Evolutionary conservation across 1,140 invertebrate species (phyloP).

Genomic region (Zaprionus ghesquierei): DNA sequence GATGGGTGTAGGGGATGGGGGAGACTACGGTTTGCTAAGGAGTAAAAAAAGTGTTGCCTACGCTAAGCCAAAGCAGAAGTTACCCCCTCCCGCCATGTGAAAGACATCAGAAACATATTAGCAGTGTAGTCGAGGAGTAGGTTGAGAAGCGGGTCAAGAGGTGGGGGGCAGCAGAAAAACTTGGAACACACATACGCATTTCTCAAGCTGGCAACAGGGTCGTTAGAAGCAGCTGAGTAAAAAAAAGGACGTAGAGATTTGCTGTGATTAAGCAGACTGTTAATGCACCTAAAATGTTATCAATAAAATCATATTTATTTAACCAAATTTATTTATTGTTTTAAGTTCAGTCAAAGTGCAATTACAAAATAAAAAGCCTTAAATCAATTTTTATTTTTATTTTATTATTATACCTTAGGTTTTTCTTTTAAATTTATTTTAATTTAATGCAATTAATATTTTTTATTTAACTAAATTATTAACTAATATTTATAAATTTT

Average conservation of each 20-base stretch:
- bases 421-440: no score
- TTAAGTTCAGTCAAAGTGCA: no score
- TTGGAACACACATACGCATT: slow-evolving; percentile 34
- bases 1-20: not conserved
- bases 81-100: slow-evolving; percentile 5
- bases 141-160: slow-evolving; percentile 8
- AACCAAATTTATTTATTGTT: no score
- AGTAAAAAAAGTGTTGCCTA: slow-evolving; percentile 52
- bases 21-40: slow-evolving; percentile 2
- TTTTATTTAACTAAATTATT: not conserved
- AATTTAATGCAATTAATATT: no score
- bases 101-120: slow-evolving; percentile 77
- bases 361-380: no score
- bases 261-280: not conserved
- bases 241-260: not conserved
- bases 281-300: not conserved
- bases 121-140: slow-evolving; percentile 38
- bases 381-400: not conserved
- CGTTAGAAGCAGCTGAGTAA: slow-evolving; percentile 4
- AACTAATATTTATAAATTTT: not conserved
- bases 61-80: not conserved
- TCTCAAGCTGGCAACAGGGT: slow-evolving; percentile 9
- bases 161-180: not conserved
- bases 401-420: not conserved
- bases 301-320: not conserved